A percentile compares a stretch with the other conserved stretches of the same genome.
phyloP scores from a whole-genome alignment of 2,797 vertebrate genomes.

The Microctenopoma stevenorrisi region DNA sequence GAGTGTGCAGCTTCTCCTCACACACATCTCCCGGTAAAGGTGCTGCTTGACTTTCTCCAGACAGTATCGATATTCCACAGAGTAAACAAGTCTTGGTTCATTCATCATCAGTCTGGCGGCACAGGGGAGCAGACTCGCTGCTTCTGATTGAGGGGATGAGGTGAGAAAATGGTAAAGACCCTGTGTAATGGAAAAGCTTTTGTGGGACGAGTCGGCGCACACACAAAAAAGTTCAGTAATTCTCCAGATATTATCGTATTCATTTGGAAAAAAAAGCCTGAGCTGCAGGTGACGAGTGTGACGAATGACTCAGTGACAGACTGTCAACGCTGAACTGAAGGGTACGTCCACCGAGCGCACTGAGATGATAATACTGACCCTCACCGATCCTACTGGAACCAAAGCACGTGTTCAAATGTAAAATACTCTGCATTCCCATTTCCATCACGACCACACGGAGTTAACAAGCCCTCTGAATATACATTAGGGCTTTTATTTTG shows the following conservation, averaged over 20 bases:
- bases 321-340: constrained; percentile 9
- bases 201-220: constrained; percentile 3
- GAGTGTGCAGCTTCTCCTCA: constrained; percentile 29
- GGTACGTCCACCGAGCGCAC: not conserved
- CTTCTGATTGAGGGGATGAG: constrained; percentile 68
- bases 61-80: constrained; percentile 59
- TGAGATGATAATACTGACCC: constrained; percentile 19
- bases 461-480: constrained; percentile 16
- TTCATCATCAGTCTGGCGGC: constrained; percentile 69
- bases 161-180: constrained; percentile 71
- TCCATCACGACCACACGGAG: constrained; percentile 2
- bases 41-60: constrained; percentile 44
- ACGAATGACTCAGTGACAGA: constrained; percentile 16
- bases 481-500: constrained; percentile 43
- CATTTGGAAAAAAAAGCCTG: constrained; percentile 36
- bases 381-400: constrained; percentile 12
- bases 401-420: not conserved
- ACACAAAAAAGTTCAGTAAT: constrained; percentile 26
- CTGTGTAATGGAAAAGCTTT: constrained; percentile 47
- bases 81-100: constrained; percentile 65
- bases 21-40: constrained; percentile 48
- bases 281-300: not conserved
- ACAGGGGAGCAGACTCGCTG: constrained; percentile 22
- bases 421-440: constrained; percentile 4
- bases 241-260: constrained; percentile 54